phyloP scores from a whole-genome alignment of 2,888 invertebrate species.

The Amphipyra berbera region DNA sequence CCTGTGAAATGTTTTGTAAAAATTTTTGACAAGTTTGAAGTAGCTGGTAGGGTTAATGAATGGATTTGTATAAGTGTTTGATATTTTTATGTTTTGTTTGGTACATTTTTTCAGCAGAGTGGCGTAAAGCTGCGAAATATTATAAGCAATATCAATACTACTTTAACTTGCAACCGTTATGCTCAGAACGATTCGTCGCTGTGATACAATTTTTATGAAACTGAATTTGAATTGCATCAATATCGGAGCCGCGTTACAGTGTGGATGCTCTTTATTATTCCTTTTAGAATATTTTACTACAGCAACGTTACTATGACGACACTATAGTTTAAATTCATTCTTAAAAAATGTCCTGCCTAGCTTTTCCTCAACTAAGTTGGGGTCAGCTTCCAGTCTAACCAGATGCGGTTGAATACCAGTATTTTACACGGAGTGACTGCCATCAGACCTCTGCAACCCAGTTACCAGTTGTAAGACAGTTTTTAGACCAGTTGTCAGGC shows the following conservation, averaged over 20 bases:
- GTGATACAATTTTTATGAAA: slow-evolving; percentile 45
- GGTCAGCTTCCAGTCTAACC: too few species aligned
- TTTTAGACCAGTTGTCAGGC: too few species aligned
- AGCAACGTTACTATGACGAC: background rate
- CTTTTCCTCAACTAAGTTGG: too few species aligned
- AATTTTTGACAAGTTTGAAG: slow-evolving; percentile 26
- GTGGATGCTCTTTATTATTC: slow-evolving; percentile 25
- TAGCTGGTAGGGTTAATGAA: background rate
- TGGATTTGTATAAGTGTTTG: background rate
- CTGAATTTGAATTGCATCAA: slow-evolving; percentile 51
- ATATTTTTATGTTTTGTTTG: background rate
- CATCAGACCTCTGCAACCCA: too few species aligned
- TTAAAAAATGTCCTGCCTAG: background rate
- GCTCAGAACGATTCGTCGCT: slow-evolving; percentile 41
- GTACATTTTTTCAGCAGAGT: background rate
- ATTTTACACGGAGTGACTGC: too few species aligned
- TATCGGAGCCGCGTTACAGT: slow-evolving; percentile 9
- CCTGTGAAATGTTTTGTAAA: slow-evolving; percentile 29
- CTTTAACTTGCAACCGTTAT: slow-evolving; percentile 27
- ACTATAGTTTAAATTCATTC: background rate
- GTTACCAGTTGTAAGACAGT: too few species aligned
- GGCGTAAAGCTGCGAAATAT: background rate
- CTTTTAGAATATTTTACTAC: slow-evolving; percentile 33
- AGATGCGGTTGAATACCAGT: too few species aligned
- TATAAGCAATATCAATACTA: slow-evolving; percentile 30